These are phyloP conservation scores for Thymelicus sylvestris DNA, from an alignment of 2,888 invertebrate species.

Conservation along the genomic window DNA sequence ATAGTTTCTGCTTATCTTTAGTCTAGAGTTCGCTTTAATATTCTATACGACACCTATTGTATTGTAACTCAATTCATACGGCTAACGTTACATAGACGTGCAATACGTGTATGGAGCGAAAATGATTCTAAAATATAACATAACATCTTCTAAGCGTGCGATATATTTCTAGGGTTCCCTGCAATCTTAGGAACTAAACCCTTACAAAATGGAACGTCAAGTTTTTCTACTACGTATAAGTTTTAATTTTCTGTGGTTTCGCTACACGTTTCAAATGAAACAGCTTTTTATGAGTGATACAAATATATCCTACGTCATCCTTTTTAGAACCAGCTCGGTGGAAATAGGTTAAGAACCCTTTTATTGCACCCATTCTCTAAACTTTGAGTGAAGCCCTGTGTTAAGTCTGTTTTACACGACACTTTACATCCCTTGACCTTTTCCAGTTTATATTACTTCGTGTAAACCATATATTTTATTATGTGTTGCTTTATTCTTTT, in stretches of 20 bases:
- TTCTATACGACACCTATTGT: not conserved
- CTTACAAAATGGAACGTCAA: no score
- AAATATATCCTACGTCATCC: no score
- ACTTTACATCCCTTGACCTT: constrained; percentile 9
- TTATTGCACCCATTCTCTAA: constrained; percentile 9
- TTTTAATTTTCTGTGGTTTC: no score
- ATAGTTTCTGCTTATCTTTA: no score
- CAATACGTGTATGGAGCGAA: not conserved
- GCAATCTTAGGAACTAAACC: no score
- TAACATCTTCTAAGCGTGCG: not conserved
- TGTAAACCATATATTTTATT: constrained; percentile 43
- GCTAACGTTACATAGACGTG: not conserved
- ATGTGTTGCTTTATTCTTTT: constrained; percentile 22
- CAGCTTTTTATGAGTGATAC: no score
- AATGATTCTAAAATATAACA: not conserved
- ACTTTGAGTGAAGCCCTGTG: constrained; percentile 6
- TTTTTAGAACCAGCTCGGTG: no score
- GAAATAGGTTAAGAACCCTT: not conserved
- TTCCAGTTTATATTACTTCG: constrained; percentile 10
- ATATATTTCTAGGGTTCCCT: not conserved
- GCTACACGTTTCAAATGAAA: no score
- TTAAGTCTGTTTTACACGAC: constrained; percentile 9
- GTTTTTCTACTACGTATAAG: no score
- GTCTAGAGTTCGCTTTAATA: not conserved
- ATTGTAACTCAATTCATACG: not conserved